Conservation (phyloP, 23 tunicate species). For the Clavelina lepadiformis region DNA sequence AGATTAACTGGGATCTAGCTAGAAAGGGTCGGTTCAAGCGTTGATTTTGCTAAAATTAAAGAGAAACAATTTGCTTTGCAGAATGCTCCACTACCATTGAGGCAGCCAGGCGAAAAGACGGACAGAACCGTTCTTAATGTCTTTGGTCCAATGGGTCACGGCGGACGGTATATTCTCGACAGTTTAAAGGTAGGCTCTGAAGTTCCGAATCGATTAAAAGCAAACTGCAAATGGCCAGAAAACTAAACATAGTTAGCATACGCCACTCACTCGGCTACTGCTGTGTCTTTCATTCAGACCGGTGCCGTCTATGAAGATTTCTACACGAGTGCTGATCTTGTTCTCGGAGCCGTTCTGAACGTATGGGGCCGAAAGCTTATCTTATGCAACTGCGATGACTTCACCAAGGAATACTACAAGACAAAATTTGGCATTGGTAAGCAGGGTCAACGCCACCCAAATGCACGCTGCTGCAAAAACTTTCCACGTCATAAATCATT, state of each 20-base stretch:
- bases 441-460: background rate
- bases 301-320: constrained; percentile 95
- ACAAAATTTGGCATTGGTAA: constrained; percentile 88
- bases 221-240: background rate
- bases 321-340: constrained; percentile 93
- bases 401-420: constrained; percentile 94
- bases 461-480: background rate
- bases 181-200: constrained; percentile 61
- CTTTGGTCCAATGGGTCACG: constrained; percentile 91
- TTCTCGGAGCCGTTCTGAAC: constrained; percentile 77
- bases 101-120: constrained; percentile 90
- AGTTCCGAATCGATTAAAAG: background rate
- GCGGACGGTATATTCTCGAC: constrained; percentile 91
- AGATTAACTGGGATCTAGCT: too few species aligned
- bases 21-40: too few species aligned
- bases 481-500: constrained; percentile 1
- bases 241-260: too few species aligned
- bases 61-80: constrained; percentile 41
- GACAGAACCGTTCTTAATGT: constrained; percentile 96
- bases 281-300: constrained; percentile 56
- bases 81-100: constrained; percentile 84
- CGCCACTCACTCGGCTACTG: too few species aligned
- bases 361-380: constrained; percentile 90
- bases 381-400: constrained; percentile 78
- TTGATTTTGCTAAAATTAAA: too few species aligned